These are phyloP conservation scores for Actinia tenebrosa DNA, from an alignment of 64 coral and sea anemone genomes.

Conservation along the genomic window DNA sequence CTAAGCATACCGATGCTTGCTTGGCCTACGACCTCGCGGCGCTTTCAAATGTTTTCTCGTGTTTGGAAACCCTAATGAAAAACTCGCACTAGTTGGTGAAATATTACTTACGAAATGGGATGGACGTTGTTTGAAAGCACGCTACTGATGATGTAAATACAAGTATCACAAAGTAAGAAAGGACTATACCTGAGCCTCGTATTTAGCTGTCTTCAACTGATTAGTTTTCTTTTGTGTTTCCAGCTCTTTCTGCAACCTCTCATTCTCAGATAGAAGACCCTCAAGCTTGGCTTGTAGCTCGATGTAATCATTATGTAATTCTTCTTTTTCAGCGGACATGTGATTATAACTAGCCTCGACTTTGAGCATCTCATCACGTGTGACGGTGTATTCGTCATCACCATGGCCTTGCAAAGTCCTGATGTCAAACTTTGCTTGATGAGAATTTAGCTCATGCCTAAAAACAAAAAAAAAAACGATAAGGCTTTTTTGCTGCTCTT, in stretches of 20 bases:
- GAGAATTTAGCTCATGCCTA: slow-evolving; percentile 10
- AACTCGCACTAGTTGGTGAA: no score
- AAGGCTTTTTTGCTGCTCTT: no score
- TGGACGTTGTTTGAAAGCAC: no score
- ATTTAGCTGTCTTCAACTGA: slow-evolving; percentile 17
- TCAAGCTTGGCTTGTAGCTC: slow-evolving; percentile 26
- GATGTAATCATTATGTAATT: slow-evolving; percentile 22
- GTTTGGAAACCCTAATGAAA: no score
- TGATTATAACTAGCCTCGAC: slow-evolving; percentile 26
- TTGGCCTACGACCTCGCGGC: no score
- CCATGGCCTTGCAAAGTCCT: slow-evolving; percentile 17
- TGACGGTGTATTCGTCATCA: slow-evolving; percentile 29
- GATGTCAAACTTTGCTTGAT: slow-evolving; percentile 22
- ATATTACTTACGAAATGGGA: no score
- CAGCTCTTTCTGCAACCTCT: slow-evolving; percentile 23
- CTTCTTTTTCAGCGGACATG: slow-evolving; percentile 24
- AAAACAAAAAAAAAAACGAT: not conserved
- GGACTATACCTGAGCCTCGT: slow-evolving; percentile 18
- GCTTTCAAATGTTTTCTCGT: no score
- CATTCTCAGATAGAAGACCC: slow-evolving; percentile 7
- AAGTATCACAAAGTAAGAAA: not conserved
- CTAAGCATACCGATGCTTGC: no score
- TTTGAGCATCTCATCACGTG: slow-evolving; percentile 32
- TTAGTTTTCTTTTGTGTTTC: slow-evolving; percentile 21
- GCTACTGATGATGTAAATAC: not conserved